Percentiles rank a stretch among this genome's conserved stretches.
These are phyloP conservation scores for Xylocopa sonorina DNA, from an alignment of 1,140 invertebrate genomes.

Conservation along the genomic window DNA sequence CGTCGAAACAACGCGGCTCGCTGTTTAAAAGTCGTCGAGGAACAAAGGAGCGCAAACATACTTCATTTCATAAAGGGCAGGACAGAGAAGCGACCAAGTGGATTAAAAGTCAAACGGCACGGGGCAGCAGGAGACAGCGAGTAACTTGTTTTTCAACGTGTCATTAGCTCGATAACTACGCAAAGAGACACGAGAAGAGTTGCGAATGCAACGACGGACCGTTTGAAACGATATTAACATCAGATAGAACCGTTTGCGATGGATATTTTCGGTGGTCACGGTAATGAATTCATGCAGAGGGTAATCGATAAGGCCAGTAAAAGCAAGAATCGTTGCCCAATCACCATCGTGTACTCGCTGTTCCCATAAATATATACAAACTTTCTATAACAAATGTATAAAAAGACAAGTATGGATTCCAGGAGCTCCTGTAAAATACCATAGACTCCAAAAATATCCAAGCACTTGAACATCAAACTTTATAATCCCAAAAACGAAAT, in stretches of 20 bases:
- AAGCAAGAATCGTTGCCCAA: too few species aligned
- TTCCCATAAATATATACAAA: too few species aligned
- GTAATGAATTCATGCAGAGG: too few species aligned
- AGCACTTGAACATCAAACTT: too few species aligned
- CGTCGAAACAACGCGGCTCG: neutral
- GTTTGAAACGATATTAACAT: neutral
- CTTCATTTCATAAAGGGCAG: neutral
- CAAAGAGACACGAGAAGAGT: neutral
- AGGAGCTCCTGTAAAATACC: too few species aligned
- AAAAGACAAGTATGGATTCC: too few species aligned
- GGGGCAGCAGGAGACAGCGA: neutral
- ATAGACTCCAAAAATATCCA: too few species aligned
- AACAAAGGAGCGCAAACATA: neutral
- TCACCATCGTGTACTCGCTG: too few species aligned
- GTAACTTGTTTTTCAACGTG: neutral
- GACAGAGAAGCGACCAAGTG: neutral
- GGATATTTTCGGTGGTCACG: neutral
- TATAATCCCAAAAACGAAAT: too few species aligned
- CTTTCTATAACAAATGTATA: too few species aligned
- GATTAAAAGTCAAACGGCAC: constrained; percentile 7
- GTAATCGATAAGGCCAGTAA: too few species aligned
- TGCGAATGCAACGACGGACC: neutral
- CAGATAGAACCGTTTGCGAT: neutral
- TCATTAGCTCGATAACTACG: neutral
- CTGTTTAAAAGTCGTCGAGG: neutral